Evolutionary conservation across 2,797 vertebrate genomes (phyloP).

Genomic region (Lacerta agilis): DNA sequence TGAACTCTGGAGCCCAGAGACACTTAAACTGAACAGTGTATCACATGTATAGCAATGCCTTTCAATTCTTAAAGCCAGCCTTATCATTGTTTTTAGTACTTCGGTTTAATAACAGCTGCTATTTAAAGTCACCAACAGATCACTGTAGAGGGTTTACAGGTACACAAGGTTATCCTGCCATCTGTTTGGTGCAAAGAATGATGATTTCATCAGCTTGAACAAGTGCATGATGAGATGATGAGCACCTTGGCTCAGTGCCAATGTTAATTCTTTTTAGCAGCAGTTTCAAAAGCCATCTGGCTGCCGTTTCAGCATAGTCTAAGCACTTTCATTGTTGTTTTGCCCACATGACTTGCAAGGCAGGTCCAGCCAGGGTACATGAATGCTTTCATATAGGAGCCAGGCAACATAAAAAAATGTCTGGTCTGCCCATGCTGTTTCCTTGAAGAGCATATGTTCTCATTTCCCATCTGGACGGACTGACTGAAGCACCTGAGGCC

Average conservation of each 20-base stretch:
- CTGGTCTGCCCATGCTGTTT: neutral
- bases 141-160: neutral
- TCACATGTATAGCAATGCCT: neutral
- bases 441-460: neutral
- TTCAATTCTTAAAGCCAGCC: neutral
- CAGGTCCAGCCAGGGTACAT: neutral
- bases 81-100: neutral
- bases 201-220: neutral
- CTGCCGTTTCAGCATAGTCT: neutral
- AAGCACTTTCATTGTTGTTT: too few relatives aligned
- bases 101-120: neutral
- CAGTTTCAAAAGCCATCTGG: neutral
- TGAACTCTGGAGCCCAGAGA: neutral
- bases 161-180: neutral
- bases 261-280: neutral
- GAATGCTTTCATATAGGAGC: neutral
- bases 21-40: neutral
- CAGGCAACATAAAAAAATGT: too few relatives aligned
- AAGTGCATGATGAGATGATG: neutral
- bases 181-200: neutral
- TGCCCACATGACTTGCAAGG: neutral
- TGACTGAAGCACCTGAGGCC: neutral
- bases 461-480: neutral
- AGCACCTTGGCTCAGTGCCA: neutral
- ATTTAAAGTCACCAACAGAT: neutral